A percentile compares a stretch with the other conserved stretches of the same genome.
Evolutionary conservation across 2,797 vertebrate genomes (phyloP).

Genomic region (Choloepus didactylus): DNA sequence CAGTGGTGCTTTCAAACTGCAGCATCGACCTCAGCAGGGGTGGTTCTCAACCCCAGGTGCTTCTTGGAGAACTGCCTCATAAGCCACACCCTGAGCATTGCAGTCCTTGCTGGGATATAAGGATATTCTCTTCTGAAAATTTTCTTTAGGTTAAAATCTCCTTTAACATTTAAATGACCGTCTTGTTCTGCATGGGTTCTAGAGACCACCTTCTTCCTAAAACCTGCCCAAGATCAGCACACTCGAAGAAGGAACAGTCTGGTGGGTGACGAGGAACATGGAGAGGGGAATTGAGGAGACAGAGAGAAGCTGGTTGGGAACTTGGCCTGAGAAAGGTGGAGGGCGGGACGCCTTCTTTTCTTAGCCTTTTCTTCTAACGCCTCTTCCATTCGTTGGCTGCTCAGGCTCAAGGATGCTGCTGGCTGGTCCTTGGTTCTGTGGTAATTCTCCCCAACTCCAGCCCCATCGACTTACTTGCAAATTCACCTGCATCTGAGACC

Average conservation of each 20-base stretch:
- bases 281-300: background rate
- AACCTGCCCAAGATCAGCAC: background rate
- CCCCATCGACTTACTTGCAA: background rate
- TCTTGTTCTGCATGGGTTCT: background rate
- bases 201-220: slow-evolving; percentile 20
- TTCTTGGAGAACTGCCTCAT: background rate
- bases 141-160: background rate
- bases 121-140: background rate
- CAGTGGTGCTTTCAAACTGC: background rate
- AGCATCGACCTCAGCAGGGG: background rate
- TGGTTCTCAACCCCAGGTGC: background rate
- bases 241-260: background rate
- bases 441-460: background rate
- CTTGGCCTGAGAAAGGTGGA: too few species aligned
- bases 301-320: background rate
- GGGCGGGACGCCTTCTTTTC: too few species aligned
- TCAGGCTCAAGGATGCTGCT: background rate
- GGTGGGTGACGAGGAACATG: background rate
- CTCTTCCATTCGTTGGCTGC: background rate
- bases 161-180: background rate
- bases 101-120: background rate
- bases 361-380: background rate
- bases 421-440: background rate
- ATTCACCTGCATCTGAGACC: background rate
- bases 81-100: background rate